A percentile compares a stretch with the other conserved stretches of the same genome.
Evolutionary conservation across 2,797 vertebrate genomes (phyloP).

Genomic region (Pangasius djambal): DNA sequence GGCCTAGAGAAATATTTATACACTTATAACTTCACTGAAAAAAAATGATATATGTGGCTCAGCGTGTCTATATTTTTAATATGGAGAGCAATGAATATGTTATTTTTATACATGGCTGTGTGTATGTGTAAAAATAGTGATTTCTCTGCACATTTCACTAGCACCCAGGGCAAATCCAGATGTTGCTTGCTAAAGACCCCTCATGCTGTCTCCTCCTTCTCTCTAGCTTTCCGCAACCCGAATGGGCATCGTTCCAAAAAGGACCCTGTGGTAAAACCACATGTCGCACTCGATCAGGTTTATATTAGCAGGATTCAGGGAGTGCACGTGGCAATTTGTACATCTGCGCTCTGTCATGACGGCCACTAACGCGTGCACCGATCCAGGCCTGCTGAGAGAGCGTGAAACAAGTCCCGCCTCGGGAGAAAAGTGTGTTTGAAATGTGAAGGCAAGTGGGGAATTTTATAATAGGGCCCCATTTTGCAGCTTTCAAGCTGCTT

Average conservation of each 20-base stretch:
- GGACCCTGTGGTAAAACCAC: conserved; percentile 78
- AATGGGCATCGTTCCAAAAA: conserved; percentile 74
- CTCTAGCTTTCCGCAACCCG: conserved; percentile 63
- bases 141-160: conserved; percentile 24
- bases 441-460: conserved; percentile 5
- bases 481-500: conserved; percentile 29
- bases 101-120: conserved; percentile 1
- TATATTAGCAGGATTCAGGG: conserved; percentile 57
- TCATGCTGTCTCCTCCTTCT: conserved; percentile 69
- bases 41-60: background rate
- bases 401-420: conserved; percentile 19
- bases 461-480: conserved; percentile 36
- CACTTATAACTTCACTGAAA: too few species aligned
- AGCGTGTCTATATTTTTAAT: background rate
- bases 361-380: conserved; percentile 38
- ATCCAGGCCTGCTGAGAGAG: conserved; percentile 14
- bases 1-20: background rate
- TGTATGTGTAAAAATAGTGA: conserved; percentile 24
- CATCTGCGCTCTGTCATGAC: conserved; percentile 55
- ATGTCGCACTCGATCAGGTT: conserved; percentile 76
- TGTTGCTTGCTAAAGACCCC: conserved; percentile 73
- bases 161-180: conserved; percentile 71
- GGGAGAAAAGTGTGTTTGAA: conserved; percentile 40
- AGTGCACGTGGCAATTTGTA: conserved; percentile 45
- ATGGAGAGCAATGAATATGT: background rate